Conservation (phyloP, 2,113 vertebrate species). For the Passer montanus region DNA sequence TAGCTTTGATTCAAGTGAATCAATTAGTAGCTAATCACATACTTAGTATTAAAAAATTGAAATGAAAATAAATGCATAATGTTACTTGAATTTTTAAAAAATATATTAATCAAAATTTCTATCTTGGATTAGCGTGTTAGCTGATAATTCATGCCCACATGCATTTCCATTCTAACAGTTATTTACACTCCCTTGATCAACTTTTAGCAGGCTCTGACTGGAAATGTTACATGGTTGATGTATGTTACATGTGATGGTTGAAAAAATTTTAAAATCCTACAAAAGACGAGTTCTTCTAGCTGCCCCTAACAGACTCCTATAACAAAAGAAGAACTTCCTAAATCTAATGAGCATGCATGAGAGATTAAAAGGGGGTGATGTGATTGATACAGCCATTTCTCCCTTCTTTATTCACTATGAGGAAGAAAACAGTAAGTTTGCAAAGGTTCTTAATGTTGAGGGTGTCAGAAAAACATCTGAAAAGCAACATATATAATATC, state of each 20-base stretch:
- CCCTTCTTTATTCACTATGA: not conserved
- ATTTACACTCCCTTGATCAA: not conserved
- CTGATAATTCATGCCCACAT: not conserved
- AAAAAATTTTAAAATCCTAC: not conserved
- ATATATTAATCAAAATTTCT: not conserved
- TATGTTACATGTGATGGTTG: not conserved
- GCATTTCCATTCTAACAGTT: not conserved
- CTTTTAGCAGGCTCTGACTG: not conserved
- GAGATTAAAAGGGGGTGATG: not conserved
- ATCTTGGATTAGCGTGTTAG: not conserved
- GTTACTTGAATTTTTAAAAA: not conserved
- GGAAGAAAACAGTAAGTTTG: not conserved
- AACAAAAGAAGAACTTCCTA: not conserved
- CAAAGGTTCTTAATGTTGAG: not conserved
- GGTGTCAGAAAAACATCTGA: not conserved
- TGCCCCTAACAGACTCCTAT: not conserved
- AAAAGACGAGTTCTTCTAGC: not conserved
- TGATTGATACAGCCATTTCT: not conserved
- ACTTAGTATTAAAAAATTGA: not conserved
- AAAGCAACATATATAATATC: not conserved
- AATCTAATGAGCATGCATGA: not conserved
- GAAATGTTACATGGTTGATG: not conserved
- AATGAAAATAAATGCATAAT: constrained; percentile 6
- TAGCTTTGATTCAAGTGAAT: constrained; percentile 15
- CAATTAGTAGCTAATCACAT: not conserved